Conservation (phyloP, 2,113 vertebrate genomes). For the Opisthocomus hoazin region DNA sequence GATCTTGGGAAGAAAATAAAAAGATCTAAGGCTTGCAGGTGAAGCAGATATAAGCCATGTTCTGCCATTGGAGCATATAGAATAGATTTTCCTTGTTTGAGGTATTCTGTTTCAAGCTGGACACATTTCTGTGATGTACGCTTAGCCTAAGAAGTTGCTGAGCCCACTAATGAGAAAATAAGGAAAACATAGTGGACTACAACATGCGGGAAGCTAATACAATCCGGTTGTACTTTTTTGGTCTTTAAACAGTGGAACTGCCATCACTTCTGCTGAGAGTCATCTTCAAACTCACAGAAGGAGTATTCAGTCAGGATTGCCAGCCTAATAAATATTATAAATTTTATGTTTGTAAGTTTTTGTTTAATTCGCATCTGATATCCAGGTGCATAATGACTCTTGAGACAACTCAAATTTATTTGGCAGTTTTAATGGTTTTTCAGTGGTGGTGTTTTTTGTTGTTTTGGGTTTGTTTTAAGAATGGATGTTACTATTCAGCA, state of each 20-base stretch:
- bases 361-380: not conserved
- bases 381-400: not conserved
- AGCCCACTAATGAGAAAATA: not conserved
- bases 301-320: not conserved
- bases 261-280: not conserved
- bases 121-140: not conserved
- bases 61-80: not conserved
- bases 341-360: not conserved
- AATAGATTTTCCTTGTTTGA: not conserved
- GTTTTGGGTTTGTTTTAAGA: not conserved
- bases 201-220: not conserved
- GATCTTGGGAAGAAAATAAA: not conserved
- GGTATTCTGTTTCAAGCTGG: not conserved
- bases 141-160: not conserved
- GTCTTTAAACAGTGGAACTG: not conserved
- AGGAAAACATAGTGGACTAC: not conserved
- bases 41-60: not conserved
- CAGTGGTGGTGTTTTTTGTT: not conserved
- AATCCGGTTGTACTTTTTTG: not conserved
- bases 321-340: not conserved
- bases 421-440: not conserved
- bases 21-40: not conserved
- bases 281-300: not conserved
- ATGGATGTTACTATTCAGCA: not conserved
- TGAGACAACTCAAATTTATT: not conserved